Conservation (phyloP, 2,888 invertebrate genomes). For the Heteromurus nitidus region DNA sequence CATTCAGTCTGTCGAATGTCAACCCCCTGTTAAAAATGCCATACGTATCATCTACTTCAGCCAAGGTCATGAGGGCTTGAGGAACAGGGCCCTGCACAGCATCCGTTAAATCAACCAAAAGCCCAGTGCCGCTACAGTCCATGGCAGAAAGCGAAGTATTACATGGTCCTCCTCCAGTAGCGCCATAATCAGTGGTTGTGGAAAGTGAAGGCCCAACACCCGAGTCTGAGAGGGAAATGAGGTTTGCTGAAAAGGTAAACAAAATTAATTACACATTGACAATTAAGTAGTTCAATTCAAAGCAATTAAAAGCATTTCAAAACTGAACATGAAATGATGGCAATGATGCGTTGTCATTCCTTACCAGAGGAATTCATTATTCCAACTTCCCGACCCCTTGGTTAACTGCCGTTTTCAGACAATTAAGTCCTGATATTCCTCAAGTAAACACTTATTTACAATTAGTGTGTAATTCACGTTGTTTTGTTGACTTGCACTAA, state of each 20-base stretch:
- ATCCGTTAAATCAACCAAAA: constrained; percentile 66
- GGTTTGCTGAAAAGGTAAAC: constrained; percentile 23
- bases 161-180: not conserved
- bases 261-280: too few species aligned
- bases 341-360: too few species aligned
- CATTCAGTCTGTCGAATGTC: too few species aligned
- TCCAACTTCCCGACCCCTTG: too few species aligned
- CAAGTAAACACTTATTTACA: too few species aligned
- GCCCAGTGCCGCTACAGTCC: constrained; percentile 16
- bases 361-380: constrained; percentile 10
- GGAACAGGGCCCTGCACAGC: constrained; percentile 57
- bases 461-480: too few species aligned
- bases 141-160: not conserved
- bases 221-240: constrained; percentile 45
- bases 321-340: too few species aligned
- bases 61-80: constrained; percentile 50
- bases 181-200: not conserved
- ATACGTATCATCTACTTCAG: constrained; percentile 71
- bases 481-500: too few species aligned
- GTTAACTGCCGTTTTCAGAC: too few species aligned
- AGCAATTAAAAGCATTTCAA: not conserved
- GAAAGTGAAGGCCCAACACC: constrained; percentile 2
- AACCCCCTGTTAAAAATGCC: constrained; percentile 60
- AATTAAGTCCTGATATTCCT: too few species aligned
- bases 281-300: not conserved